Evolutionary conservation across 2,888 invertebrate genomes (phyloP).

Genomic region (Eupithecia insigniata): DNA sequence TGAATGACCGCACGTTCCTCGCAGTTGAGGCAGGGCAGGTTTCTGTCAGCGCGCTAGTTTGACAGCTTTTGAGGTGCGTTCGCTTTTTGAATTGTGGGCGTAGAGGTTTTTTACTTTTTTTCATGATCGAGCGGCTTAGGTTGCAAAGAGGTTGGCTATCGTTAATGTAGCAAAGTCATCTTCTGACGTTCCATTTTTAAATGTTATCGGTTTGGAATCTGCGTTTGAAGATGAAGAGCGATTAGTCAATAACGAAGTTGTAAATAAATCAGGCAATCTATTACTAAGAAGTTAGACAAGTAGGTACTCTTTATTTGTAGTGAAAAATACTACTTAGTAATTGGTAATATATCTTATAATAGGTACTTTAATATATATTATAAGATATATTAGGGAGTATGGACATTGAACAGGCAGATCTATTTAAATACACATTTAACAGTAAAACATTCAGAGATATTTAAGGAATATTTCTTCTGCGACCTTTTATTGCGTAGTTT

Average conservation of each 20-base stretch:
- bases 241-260: constrained; percentile 41
- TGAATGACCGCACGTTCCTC: constrained; percentile 70
- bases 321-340: background rate
- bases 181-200: constrained; percentile 44
- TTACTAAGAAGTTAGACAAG: background rate
- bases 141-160: constrained; percentile 50
- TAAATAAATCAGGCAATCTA: background rate
- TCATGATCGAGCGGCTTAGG: constrained; percentile 65
- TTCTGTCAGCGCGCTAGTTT: constrained; percentile 69
- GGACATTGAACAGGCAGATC: background rate
- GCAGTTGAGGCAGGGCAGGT: constrained; percentile 77
- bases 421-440: background rate
- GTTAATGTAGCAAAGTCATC: constrained; percentile 40
- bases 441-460: background rate
- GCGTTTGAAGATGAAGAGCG: constrained; percentile 30
- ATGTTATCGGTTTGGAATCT: constrained; percentile 39
- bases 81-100: constrained; percentile 79
- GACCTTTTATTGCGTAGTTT: background rate
- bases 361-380: background rate
- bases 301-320: background rate
- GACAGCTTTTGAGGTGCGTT: constrained; percentile 81
- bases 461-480: background rate
- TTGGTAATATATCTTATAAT: too few species aligned
- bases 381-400: background rate
- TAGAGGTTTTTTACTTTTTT: constrained; percentile 60